Conservation (phyloP, 2,888 invertebrate genomes). For the Hetaerina titia region DNA sequence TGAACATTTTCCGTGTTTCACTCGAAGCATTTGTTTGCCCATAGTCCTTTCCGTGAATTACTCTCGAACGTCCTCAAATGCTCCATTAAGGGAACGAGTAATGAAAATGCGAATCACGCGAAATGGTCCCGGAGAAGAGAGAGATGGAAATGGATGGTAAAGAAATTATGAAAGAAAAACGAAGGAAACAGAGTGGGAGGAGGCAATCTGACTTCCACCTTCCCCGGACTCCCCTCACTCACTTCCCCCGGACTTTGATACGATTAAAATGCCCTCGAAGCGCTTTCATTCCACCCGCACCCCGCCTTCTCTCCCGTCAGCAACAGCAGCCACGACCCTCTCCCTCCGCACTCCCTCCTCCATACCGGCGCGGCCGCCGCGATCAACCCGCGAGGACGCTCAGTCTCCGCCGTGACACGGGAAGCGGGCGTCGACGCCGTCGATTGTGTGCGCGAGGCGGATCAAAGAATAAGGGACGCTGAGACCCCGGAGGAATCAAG, state of each 20-base stretch:
- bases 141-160: background rate
- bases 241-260: slow-evolving; percentile 53
- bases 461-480: background rate
- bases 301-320: background rate
- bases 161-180: background rate
- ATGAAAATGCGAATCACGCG: no score
- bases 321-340: background rate
- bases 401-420: slow-evolving; percentile 74
- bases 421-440: slow-evolving; percentile 70
- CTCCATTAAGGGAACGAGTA: no score
- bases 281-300: slow-evolving; percentile 37
- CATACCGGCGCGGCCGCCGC: slow-evolving; percentile 12
- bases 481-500: background rate
- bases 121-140: background rate
- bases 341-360: background rate
- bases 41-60: no score
- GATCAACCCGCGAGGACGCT: slow-evolving; percentile 74
- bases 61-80: no score
- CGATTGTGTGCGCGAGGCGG: slow-evolving; percentile 65
- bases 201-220: background rate
- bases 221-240: background rate
- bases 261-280: slow-evolving; percentile 63
- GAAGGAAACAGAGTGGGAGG: background rate
- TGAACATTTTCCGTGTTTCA: no score
- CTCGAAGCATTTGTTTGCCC: no score